Evolutionary conservation across 2,113 vertebrate species (phyloP).

Genomic region (Chaetodon trifascialis): DNA sequence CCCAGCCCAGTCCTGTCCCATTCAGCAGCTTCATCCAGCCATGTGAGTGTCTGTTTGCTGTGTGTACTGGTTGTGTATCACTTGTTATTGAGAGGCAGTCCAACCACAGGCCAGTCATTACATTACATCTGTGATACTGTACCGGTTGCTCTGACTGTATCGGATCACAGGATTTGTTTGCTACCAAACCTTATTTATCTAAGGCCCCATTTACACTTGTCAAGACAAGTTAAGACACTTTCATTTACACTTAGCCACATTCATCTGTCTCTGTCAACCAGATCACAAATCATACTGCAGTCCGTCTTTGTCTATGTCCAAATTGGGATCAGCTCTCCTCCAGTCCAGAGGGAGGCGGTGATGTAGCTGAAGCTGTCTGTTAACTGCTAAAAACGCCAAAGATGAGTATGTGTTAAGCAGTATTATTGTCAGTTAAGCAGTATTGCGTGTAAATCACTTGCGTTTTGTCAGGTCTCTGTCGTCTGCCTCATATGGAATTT

Average conservation of each 20-base stretch:
- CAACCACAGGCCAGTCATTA: no score
- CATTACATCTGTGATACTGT: not conserved
- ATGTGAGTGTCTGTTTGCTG: conserved; percentile 21
- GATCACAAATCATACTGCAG: not conserved
- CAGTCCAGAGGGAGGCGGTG: not conserved
- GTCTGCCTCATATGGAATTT: no score
- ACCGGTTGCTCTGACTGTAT: not conserved
- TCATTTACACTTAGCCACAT: not conserved
- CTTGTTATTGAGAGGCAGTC: not conserved
- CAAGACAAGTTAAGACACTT: no score
- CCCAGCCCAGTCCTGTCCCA: not conserved
- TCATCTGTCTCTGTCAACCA: not conserved
- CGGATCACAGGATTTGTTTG: not conserved
- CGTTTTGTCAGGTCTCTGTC: no score
- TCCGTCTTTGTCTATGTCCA: not conserved
- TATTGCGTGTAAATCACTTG: not conserved
- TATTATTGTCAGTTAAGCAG: not conserved
- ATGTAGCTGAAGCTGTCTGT: not conserved
- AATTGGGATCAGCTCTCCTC: not conserved
- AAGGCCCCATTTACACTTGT: not conserved
- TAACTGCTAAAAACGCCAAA: not conserved
- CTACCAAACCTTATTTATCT: not conserved
- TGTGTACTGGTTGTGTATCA: not conserved
- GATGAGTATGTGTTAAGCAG: not conserved
- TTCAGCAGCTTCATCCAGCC: not conserved